Conservation (phyloP, 2,888 invertebrate genomes). For the Imbricaverruca yamaguchii region DNA sequence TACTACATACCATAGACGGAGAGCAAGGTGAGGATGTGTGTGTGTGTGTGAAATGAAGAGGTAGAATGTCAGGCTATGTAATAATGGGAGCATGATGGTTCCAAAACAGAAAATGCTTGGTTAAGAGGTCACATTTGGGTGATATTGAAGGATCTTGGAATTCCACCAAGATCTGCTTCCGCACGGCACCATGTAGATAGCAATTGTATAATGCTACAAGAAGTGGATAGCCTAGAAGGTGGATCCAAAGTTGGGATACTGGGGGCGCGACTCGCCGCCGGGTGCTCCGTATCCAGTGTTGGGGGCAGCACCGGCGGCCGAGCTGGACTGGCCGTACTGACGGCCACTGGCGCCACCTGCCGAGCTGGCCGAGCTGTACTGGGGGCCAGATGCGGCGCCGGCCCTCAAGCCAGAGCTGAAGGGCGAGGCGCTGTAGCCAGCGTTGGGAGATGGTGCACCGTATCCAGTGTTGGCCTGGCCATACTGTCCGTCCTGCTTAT, state of each 20-base stretch:
- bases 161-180: too few species aligned
- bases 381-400: background rate
- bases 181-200: too few species aligned
- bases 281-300: background rate
- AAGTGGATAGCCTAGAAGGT: background rate
- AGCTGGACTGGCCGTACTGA: background rate
- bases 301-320: background rate
- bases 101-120: too few species aligned
- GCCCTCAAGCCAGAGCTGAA: background rate
- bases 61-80: too few species aligned
- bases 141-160: too few species aligned
- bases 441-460: background rate
- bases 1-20: too few species aligned
- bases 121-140: too few species aligned
- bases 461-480: background rate
- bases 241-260: background rate
- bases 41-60: too few species aligned
- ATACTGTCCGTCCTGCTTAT: background rate
- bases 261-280: background rate
- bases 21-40: too few species aligned
- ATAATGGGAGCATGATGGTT: too few species aligned
- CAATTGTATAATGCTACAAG: too few species aligned
- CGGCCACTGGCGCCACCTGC: background rate
- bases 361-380: background rate
- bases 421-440: background rate